Conservation (phyloP, 2,888 invertebrate species). For the Phalera bucephala region DNA sequence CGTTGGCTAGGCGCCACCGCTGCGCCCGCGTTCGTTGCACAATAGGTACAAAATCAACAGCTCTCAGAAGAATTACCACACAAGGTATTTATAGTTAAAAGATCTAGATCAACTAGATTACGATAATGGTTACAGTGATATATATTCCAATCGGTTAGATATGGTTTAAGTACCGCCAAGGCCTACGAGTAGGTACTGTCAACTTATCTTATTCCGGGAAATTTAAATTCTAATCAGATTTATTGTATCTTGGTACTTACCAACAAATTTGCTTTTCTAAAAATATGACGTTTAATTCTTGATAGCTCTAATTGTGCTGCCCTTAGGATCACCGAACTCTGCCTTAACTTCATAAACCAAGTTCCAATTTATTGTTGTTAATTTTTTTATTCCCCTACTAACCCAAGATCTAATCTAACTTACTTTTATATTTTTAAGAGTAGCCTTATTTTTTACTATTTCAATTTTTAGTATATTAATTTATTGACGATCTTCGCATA, state of each 20-base stretch:
- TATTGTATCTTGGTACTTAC: not conserved
- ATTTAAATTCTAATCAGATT: not conserved
- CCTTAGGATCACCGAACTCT: not conserved
- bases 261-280: no score
- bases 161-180: not conserved
- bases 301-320: no score
- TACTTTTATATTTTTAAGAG: no score
- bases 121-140: conserved; percentile 6
- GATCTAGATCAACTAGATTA: conserved; percentile 10
- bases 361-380: no score
- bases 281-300: no score
- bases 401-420: no score
- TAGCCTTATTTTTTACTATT: no score
- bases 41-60: conserved; percentile 28
- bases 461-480: no score
- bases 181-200: not conserved
- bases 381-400: no score
- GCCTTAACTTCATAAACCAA: no score
- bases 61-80: conserved; percentile 14
- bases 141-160: not conserved
- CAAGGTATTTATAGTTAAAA: no score
- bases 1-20: conserved; percentile 58
- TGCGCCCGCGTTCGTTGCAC: conserved; percentile 35
- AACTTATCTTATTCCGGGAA: not conserved
- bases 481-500: no score